Base-by-base conservation (phyloP, 2,888 invertebrate species). In the Acanthopleura granulata region DNA sequence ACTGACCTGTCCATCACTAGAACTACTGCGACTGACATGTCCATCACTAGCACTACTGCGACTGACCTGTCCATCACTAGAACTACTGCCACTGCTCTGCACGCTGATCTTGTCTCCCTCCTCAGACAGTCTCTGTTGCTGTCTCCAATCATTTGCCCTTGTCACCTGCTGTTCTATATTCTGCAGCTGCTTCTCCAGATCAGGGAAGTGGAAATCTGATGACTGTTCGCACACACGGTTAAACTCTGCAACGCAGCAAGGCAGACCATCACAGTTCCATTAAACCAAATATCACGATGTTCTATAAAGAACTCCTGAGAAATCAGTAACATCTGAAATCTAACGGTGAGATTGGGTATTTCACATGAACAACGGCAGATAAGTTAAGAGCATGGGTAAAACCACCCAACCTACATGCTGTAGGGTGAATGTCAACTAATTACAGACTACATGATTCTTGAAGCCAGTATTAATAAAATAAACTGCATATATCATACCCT, bases 181-280 rank as follows among this genome's bases (percentile, higher is more conserved):
- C 83, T 95, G 93, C 78, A 99, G 92, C 91, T 99, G 98, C 78
- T 94, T 93, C 82, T 96, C 96, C 77, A 97, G 92, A 87, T 94
- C 93, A 0, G 94, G 92, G 91, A 99, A 99, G 92, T 99, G 99
- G 89, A 98, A 96, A 91, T 99, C 99, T 0, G 98, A 96, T 0
- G 96, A 95, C 88, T 93, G 92, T 84, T 94, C 94, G 87, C 95
- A 95, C 71, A 95, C 92, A 74, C 92, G 92, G 73, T 93, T 93
- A 89, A 95, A 93, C 82, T 94, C 94, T 94, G 84, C 51, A 91
- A 89, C 69, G 79, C 22, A 57, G 57, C 3, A 57, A 57, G 18
- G 12, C 12, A 40, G 40, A 3, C 40, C 40, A 40, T 40, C 9
- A 40, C 40, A 40, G 9, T 40, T 40, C 40, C 40, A 40, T 40